phyloP scores from a whole-genome alignment of 2,888 invertebrate genomes.

The Tipula helvola region DNA sequence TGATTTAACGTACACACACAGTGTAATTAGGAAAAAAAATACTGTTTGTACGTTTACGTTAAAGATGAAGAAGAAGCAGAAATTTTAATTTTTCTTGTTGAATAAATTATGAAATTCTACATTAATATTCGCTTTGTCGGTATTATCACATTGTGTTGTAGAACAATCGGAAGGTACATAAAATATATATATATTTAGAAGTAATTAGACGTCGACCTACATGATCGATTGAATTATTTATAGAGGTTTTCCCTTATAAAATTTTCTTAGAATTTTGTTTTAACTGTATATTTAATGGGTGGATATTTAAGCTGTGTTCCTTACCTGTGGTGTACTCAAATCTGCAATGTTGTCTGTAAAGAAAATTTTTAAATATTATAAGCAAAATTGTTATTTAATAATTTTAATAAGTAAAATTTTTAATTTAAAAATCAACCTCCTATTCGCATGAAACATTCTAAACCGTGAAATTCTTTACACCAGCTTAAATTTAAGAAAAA shows the following conservation, averaged over 20 bases:
- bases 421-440: too few species aligned
- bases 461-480: too few species aligned
- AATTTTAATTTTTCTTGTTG: background rate
- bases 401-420: too few species aligned
- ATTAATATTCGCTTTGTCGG: background rate
- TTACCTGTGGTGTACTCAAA: too few species aligned
- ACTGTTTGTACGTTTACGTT: background rate
- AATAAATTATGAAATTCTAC: background rate
- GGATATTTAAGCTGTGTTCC: too few species aligned
- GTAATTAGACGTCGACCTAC: background rate
- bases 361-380: too few species aligned
- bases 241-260: background rate
- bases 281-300: too few species aligned
- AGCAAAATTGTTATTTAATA: too few species aligned
- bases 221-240: background rate
- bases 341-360: too few species aligned
- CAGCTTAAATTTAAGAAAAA: too few species aligned
- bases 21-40: background rate
- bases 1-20: background rate
- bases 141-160: background rate
- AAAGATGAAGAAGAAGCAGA: background rate
- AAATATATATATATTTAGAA: background rate
- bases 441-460: too few species aligned
- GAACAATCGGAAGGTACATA: background rate
- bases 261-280: background rate